A percentile compares a stretch with the other conserved stretches of the same genome.
phyloP scores from a whole-genome alignment of 2,113 vertebrate genomes.

The Neolamprologus kungweensis region DNA sequence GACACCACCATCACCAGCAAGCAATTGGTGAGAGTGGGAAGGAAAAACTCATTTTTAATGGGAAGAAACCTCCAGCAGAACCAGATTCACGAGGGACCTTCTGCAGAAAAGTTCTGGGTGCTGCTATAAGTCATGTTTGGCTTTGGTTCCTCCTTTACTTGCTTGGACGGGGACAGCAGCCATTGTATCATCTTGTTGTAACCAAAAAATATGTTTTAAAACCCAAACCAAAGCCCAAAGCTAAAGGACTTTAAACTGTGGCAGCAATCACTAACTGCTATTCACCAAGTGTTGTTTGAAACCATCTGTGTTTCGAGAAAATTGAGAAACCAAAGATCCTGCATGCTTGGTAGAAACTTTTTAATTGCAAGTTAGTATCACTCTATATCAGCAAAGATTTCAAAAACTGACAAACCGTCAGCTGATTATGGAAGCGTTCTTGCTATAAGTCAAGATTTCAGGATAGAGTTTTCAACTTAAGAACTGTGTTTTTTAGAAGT shows the following conservation, averaged over 20 bases:
- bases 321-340: neutral
- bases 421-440: neutral
- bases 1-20: neutral
- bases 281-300: neutral
- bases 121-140: neutral
- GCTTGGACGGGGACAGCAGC: neutral
- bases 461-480: neutral
- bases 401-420: neutral
- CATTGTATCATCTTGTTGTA: neutral
- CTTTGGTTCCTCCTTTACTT: neutral
- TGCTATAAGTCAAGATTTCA: neutral
- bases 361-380: neutral
- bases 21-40: neutral
- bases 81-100: neutral
- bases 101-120: neutral
- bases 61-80: neutral
- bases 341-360: neutral
- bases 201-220: neutral
- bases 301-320: rapidly evolving
- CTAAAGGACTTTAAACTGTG: neutral
- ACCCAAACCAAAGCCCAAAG: neutral
- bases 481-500: neutral
- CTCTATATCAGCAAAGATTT: neutral
- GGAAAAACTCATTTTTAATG: neutral
- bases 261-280: neutral